Conservation (phyloP, 2,888 invertebrate species). For the Drosophila borealis region DNA sequence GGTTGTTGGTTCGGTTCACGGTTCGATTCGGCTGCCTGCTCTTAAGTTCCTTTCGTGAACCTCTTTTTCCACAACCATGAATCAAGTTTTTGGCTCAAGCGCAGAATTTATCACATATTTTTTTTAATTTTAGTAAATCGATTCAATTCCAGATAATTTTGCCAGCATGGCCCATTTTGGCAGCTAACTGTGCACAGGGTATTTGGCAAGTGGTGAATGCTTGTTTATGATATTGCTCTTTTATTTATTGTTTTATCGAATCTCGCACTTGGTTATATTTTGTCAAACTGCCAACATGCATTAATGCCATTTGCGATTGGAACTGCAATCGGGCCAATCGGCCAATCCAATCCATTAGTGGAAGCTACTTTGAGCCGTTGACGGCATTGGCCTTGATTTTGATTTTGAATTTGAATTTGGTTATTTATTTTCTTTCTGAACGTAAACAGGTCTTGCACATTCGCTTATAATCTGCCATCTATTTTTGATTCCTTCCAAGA, state of each 20-base stretch:
- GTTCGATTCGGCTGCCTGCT: no score
- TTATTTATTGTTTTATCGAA: constrained; percentile 7
- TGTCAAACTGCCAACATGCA: constrained; percentile 62
- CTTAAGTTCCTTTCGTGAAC: no score
- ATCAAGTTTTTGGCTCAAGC: no score
- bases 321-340: constrained; percentile 62
- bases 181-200: background rate
- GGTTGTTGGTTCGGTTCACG: no score
- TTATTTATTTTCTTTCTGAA: background rate
- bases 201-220: background rate
- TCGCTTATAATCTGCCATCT: constrained; percentile 13
- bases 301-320: constrained; percentile 58
- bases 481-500: constrained; percentile 17
- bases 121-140: no score
- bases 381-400: constrained; percentile 77
- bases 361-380: constrained; percentile 38
- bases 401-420: constrained; percentile 26
- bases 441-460: constrained; percentile 28
- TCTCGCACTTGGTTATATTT: constrained; percentile 14
- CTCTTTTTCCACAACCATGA: no score
- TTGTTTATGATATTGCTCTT: background rate
- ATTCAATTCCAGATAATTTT: no score
- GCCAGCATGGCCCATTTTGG: no score
- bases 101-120: no score
- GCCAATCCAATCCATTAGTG: constrained; percentile 61